Evolutionary conservation across 2,888 invertebrate genomes (phyloP).

Genomic region (Latrodectus hesperus): DNA sequence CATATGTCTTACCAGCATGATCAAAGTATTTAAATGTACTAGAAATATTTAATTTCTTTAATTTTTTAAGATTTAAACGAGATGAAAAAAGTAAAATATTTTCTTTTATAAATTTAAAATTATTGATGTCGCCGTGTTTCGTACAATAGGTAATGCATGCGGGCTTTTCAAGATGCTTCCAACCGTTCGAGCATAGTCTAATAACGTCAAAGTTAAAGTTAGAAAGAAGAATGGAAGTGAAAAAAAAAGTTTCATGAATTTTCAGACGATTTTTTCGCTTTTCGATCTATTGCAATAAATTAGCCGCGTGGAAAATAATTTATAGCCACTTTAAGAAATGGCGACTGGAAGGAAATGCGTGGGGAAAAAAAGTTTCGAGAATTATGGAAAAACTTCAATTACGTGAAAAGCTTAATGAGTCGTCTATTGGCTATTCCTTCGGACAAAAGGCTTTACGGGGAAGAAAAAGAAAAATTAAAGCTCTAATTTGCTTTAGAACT

Average conservation of each 20-base stretch:
- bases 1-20: no score
- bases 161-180: neutral
- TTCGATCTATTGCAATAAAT: constrained; percentile 41
- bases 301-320: constrained; percentile 46
- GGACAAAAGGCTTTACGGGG: constrained; percentile 2
- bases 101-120: no score
- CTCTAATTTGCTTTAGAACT: constrained; percentile 67
- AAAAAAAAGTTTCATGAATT: neutral
- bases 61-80: no score
- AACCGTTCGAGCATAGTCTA: neutral
- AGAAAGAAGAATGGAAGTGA: neutral
- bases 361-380: constrained; percentile 53
- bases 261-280: neutral
- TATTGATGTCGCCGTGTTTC: no score
- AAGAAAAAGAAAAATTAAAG: constrained; percentile 57
- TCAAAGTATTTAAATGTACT: no score
- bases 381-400: constrained; percentile 68
- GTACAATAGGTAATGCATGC: neutral
- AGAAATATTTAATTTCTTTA: no score
- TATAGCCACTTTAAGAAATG: constrained; percentile 37
- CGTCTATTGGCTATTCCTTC: constrained; percentile 7
- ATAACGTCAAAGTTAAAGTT: neutral
- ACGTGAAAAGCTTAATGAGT: constrained; percentile 63
- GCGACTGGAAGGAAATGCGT: constrained; percentile 34
- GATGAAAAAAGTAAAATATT: no score